These are phyloP conservation scores for Noctua janthe DNA, from an alignment of 2,888 invertebrate genomes.

Conservation along the genomic window DNA sequence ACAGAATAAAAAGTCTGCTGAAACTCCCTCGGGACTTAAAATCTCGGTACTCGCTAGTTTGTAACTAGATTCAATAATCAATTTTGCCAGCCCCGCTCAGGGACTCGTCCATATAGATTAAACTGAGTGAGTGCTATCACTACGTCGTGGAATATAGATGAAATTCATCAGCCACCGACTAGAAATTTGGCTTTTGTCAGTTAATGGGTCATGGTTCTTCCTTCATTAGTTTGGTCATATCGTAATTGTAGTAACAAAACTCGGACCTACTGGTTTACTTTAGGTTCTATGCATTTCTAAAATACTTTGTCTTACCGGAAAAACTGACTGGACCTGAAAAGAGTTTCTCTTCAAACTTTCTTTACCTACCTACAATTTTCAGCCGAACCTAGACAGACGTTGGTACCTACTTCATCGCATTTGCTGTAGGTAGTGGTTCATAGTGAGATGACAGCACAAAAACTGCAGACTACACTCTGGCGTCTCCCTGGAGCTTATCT, in stretches of 20 bases:
- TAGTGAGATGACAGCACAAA: conserved; percentile 62
- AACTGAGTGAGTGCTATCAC: conserved; percentile 32
- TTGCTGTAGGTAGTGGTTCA: conserved; percentile 40
- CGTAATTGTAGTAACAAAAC: neutral
- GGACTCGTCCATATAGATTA: conserved; percentile 69
- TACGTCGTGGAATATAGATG: conserved; percentile 21
- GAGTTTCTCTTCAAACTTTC: neutral
- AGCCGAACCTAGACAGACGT: neutral
- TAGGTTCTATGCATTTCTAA: no score
- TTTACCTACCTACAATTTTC: neutral
- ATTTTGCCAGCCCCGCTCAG: conserved; percentile 81
- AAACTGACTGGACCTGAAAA: neutral
- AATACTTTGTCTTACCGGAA: neutral
- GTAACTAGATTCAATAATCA: conserved; percentile 89
- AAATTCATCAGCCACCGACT: conserved; percentile 19
- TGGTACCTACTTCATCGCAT: conserved; percentile 35
- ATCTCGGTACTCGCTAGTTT: conserved; percentile 83
- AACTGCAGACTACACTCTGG: conserved; percentile 62
- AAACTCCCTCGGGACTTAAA: conserved; percentile 71
- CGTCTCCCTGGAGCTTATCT: conserved; percentile 83
- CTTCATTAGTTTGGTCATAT: conserved; percentile 3
- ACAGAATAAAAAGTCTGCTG: conserved; percentile 50
- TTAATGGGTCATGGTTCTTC: neutral
- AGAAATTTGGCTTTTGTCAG: conserved; percentile 19
- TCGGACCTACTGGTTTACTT: neutral